Evolutionary conservation across 2,797 vertebrate species (phyloP), one percentile per base, ranked within the genome.

Genomic region (Peromyscus aztecus): DNA sequence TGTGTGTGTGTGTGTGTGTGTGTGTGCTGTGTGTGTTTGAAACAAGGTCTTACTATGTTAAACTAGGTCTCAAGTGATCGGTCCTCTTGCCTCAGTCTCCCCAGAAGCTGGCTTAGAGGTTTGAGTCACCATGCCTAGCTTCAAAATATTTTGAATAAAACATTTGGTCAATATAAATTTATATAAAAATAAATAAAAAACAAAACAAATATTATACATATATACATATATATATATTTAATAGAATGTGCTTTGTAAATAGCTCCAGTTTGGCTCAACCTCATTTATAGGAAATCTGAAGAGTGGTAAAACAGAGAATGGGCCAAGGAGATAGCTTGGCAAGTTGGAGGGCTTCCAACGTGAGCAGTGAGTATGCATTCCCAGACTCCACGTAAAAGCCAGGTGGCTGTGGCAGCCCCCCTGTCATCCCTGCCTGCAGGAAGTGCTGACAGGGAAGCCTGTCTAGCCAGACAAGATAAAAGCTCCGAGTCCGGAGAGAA

Each of bases 131-230:
- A 40, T 43, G 10, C 10, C 40, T 31, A 23, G 40, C 75, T 80
- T 73, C 9, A 86, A 71, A 40, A 34, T 4, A 55, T 49, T 81
- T 93, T 82, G 81, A 95, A 67, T 94, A 80, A 87, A 73, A 55
- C 29, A 71, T 91, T 88, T 93, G 46, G 16, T 81, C 84, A 84
- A 34, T 90, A 67, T 37, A 52, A 92, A 75, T 92, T 84, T 85
- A 29, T 78, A 77, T 77, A 89, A 77, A 77, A 84, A 84, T 92
- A 34, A 89, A 92, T 59, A 77, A 63, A 73, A 49, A 87, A 37
- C 67, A 31, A 94, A 78, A 46, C n/a, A 89, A 91, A 59, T 24
- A 73, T 57, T 88, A 73, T 65, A 63, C 27, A 40, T 40, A 40
- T 49, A 49, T 49, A 78, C 67, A 1, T 76, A 49, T 49, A 78